Evolutionary conservation across 2,888 invertebrate species (phyloP).

Genomic region (Kuschelorhynchus macadamiae): DNA sequence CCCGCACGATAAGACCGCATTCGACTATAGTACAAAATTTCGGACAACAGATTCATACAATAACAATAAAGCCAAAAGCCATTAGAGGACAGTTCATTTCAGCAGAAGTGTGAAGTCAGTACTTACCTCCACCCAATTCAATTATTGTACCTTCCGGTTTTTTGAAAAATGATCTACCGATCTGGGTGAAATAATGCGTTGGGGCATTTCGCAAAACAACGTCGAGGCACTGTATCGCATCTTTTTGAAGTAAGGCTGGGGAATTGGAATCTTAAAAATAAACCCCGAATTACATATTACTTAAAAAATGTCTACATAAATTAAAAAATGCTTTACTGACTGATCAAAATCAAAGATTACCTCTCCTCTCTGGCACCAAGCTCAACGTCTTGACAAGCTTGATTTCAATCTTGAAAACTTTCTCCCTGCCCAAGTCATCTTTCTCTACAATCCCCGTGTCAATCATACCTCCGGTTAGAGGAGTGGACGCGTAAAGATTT

Average conservation of each 20-base stretch:
- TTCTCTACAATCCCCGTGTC: conserved; percentile 29
- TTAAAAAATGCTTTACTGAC: too few relatives aligned
- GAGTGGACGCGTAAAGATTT: conserved; percentile 74
- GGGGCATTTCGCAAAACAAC: conserved; percentile 82
- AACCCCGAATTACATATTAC: too few relatives aligned
- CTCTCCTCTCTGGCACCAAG: conserved; percentile 54
- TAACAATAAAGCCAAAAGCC: too few relatives aligned
- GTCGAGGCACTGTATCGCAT: conserved; percentile 85
- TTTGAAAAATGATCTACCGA: conserved; percentile 56
- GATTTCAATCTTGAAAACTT: conserved; percentile 66
- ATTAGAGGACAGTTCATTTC: too few relatives aligned
- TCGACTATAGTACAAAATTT: too few relatives aligned
- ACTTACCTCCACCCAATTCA: conserved; percentile 74
- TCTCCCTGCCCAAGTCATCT: conserved; percentile 45
- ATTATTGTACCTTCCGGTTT: conserved; percentile 63
- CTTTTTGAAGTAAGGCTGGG: conserved; percentile 68
- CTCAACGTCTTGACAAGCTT: conserved; percentile 73
- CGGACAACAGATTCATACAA: too few relatives aligned
- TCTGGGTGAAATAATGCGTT: conserved; percentile 58
- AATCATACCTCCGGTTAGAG: conserved; percentile 63
- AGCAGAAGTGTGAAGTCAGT: too few relatives aligned
- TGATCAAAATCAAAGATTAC: too few relatives aligned
- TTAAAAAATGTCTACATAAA: too few relatives aligned
- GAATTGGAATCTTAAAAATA: neutral
- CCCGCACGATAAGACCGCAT: too few relatives aligned